These are phyloP conservation scores for Phytoseiulus persimilis DNA, from an alignment of 2,888 invertebrate genomes.

Conservation along the genomic window DNA sequence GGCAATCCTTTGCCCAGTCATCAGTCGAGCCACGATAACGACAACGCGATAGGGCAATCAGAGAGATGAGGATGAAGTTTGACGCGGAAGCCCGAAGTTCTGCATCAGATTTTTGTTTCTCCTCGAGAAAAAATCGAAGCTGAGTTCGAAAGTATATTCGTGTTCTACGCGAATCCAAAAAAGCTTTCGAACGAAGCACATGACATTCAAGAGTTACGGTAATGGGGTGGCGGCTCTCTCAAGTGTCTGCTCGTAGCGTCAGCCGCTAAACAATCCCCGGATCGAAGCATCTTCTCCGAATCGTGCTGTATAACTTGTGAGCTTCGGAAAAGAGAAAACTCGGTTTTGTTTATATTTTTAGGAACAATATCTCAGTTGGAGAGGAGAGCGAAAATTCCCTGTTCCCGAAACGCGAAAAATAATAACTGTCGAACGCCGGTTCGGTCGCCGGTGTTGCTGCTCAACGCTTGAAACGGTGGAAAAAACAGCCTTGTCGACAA, in stretches of 20 bases:
- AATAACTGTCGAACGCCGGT: neutral
- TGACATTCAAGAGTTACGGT: neutral
- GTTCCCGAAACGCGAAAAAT: neutral
- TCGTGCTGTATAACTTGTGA: neutral
- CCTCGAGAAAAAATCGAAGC: neutral
- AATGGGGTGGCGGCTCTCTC: neutral
- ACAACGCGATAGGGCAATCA: too few species aligned
- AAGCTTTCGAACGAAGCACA: neutral
- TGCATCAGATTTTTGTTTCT: neutral
- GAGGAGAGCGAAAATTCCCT: neutral
- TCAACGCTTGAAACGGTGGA: neutral
- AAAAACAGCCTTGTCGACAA: neutral
- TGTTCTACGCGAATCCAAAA: neutral
- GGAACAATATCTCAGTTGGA: neutral
- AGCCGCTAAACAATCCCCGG: neutral
- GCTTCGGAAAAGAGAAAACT: neutral
- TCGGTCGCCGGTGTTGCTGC: neutral
- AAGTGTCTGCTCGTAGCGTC: neutral
- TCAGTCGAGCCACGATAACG: too few species aligned
- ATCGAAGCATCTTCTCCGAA: neutral
- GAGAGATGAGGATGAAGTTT: too few species aligned
- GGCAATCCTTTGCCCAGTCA: too few species aligned
- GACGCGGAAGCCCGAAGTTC: neutral
- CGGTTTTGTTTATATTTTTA: neutral
- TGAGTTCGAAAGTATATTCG: neutral